Conservation (phyloP, 2,113 vertebrate genomes). For the Myxocyprinus asiaticus region DNA sequence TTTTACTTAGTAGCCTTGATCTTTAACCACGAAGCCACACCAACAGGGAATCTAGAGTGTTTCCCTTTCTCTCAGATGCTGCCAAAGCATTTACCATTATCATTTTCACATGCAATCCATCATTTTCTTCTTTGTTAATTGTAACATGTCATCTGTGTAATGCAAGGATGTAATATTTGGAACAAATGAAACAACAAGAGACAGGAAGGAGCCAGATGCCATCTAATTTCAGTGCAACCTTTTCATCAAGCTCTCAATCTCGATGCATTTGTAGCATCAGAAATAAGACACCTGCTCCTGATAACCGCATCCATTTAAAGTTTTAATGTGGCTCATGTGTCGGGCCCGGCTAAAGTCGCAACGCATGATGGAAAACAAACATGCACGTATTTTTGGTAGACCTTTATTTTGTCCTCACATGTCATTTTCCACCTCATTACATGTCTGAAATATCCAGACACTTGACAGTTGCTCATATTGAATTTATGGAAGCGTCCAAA, state of each 20-base stretch:
- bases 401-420: conserved; percentile 53
- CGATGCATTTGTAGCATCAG: conserved; percentile 43
- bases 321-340: conserved; percentile 28
- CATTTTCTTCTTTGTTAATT: not conserved
- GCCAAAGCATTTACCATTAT: not conserved
- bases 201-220: conserved; percentile 33
- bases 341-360: not conserved
- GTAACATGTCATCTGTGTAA: not conserved
- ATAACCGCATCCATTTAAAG: conserved; percentile 40
- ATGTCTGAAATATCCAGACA: conserved; percentile 45
- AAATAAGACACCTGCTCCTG: conserved; percentile 61
- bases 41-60: not conserved
- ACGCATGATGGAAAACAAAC: conserved; percentile 33
- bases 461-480: conserved; percentile 36
- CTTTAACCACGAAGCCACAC: too few species aligned
- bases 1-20: too few species aligned
- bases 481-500: conserved; percentile 47
- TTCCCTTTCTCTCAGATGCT: not conserved
- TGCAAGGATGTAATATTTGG: conserved; percentile 54
- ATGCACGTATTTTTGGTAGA: conserved; percentile 59
- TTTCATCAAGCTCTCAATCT: conserved; percentile 60
- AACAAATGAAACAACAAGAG: conserved; percentile 9
- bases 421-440: conserved; percentile 41
- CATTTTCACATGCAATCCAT: not conserved
- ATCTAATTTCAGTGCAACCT: conserved; percentile 67